These are phyloP conservation scores for Patella pellucida DNA, from an alignment of 2,888 invertebrate species.

Conservation along the genomic window DNA sequence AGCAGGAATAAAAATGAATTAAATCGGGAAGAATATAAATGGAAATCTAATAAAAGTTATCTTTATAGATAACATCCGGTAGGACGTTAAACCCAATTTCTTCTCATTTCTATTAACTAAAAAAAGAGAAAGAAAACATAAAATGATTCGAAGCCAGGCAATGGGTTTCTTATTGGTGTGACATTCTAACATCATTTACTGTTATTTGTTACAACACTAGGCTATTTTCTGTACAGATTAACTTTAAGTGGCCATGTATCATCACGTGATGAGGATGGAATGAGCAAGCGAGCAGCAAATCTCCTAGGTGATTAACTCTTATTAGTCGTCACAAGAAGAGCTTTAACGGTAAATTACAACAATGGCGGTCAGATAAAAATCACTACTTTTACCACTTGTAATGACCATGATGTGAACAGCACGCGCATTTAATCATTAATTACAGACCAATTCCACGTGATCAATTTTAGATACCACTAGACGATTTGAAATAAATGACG, in stretches of 20 bases:
- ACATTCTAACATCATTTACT: too few relatives aligned
- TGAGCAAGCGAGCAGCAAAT: neutral
- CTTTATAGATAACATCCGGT: too few relatives aligned
- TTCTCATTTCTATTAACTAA: too few relatives aligned
- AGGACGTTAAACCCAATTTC: too few relatives aligned
- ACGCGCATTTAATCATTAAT: neutral
- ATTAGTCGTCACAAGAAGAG: neutral
- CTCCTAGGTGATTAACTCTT: neutral
- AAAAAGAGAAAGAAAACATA: too few relatives aligned
- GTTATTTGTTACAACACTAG: too few relatives aligned
- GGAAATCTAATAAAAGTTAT: too few relatives aligned
- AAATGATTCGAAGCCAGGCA: too few relatives aligned
- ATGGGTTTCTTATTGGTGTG: too few relatives aligned
- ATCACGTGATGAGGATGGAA: neutral
- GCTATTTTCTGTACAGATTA: too few relatives aligned
- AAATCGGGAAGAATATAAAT: too few relatives aligned
- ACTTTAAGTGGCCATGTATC: neutral
- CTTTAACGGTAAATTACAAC: neutral
- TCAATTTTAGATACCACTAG: neutral
- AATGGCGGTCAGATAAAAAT: neutral
- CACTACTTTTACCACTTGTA: neutral
- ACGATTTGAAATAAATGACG: constrained; percentile 4
- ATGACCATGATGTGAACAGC: neutral
- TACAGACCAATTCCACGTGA: constrained; percentile 2
- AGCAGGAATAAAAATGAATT: too few relatives aligned